Evolutionary conservation across 2,113 vertebrate species (phyloP).

Genomic region (Chrysochloris asiatica): DNA sequence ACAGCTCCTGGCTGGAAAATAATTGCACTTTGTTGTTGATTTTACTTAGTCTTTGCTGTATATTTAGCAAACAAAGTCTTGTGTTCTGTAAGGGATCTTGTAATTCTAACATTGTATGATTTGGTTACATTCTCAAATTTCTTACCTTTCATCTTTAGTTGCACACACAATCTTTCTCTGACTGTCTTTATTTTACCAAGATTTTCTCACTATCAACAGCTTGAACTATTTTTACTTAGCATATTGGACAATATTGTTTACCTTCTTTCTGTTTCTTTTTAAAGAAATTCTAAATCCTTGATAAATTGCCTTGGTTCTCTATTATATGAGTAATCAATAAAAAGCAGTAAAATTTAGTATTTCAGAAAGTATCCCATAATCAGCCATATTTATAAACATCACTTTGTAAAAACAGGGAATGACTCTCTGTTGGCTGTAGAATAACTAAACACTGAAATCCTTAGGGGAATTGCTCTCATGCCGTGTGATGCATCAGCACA

Average conservation of each 20-base stretch:
- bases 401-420: slow-evolving; percentile 11
- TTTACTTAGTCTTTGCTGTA: background rate
- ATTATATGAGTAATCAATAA: slow-evolving; percentile 58
- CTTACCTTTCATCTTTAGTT: background rate
- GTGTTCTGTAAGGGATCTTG: background rate
- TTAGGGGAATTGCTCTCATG: slow-evolving; percentile 17
- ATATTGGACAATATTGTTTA: slow-evolving; percentile 31
- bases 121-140: background rate
- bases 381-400: slow-evolving; percentile 61
- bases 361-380: slow-evolving; percentile 60
- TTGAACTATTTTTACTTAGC: slow-evolving; percentile 60
- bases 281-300: background rate
- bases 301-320: slow-evolving; percentile 44
- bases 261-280: slow-evolving; percentile 45
- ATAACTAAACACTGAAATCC: slow-evolving; percentile 64
- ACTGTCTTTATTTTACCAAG: background rate
- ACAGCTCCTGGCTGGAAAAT: background rate
- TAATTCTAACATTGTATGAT: background rate
- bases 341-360: slow-evolving; percentile 46
- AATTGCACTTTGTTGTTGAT: fast-evolving
- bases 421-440: slow-evolving; percentile 32
- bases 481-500: slow-evolving; percentile 62
- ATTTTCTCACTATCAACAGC: slow-evolving; percentile 25
- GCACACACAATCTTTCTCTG: background rate
- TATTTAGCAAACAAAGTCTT: background rate